Evolutionary conservation across 2,888 invertebrate species (phyloP), one percentile per base, ranked within the genome.

Genomic region (Cheilosia vulpina): DNA sequence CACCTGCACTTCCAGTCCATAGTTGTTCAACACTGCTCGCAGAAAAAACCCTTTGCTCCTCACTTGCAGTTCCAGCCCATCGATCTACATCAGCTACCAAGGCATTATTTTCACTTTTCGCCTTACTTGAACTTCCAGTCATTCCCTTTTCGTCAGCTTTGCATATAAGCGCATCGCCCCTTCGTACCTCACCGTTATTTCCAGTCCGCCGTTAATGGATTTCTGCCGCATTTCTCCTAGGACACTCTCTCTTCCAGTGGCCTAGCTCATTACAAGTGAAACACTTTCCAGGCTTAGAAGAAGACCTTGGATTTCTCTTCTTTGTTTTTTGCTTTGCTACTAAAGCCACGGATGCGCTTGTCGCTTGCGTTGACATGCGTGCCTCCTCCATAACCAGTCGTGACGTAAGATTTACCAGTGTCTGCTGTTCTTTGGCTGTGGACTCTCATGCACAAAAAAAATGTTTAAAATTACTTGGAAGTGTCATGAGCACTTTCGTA

Each of bases 351-450:
- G 53, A 62, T 72, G 45, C n/a, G 34, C 21, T 72, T 15, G 72
- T 11, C 7, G 17, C 21, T 38, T 71, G 43, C 43, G 43, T 45
- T 19, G 57, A 50, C 19, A 82, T 55, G 66, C 88, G 68, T 34
- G 87, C 78, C 78, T 88, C 88, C 58, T 88, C 88, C 27, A 87
- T 65, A 5, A 88, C 68, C 24, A 88, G 58, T 27, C 88, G 72
- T 19, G 87, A 78, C 57, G 78, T 87, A 17, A 89, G 68, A 57
- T 88, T 87, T 17, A 87, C 80, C 19, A 89, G 27, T 4, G 79
- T 89, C 78, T 89, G 88, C n/a, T 88, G 83, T 2, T 87, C 83
- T 17, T 75, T 63, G 1, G 34, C 7, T 2, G 75, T 75, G 2
- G 58, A 65, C 21, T 89, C 88, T 71, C 65, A 78, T 50, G 78